A percentile compares a stretch with the other conserved stretches of the same genome.
These are phyloP conservation scores for Tenthredo amoena DNA, from an alignment of 2,888 invertebrate genomes.

Conservation along the genomic window DNA sequence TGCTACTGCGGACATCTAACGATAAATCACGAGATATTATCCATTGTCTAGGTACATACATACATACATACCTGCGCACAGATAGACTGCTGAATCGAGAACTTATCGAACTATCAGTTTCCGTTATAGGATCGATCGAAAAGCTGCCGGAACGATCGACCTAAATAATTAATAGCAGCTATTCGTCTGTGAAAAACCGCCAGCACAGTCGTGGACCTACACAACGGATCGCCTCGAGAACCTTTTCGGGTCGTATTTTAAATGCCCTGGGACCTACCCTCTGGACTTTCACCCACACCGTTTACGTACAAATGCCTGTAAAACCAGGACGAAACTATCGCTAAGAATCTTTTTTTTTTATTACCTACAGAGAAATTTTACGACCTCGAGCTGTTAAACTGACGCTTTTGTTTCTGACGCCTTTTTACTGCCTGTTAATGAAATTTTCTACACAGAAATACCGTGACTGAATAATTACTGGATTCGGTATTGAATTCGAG, in stretches of 20 bases:
- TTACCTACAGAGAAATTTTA: neutral
- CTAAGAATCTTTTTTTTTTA: neutral
- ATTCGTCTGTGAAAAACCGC: conserved; percentile 19
- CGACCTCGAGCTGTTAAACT: neutral
- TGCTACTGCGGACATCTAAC: neutral
- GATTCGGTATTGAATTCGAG: neutral
- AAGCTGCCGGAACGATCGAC: neutral
- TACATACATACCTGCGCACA: too few species aligned
- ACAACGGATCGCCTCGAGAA: neutral
- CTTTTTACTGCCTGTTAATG: neutral
- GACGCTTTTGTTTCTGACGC: neutral
- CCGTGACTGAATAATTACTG: neutral
- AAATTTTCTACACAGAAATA: neutral
- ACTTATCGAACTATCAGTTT: neutral
- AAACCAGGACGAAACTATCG: neutral
- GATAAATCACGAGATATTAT: neutral
- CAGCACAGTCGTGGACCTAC: neutral
- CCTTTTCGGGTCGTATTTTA: conserved; percentile 19
- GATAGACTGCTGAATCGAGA: neutral
- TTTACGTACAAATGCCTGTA: neutral
- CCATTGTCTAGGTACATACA: neutral
- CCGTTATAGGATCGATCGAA: neutral
- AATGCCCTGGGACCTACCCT: neutral
- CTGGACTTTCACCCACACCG: neutral
- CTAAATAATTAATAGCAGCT: conserved; percentile 16